These are phyloP conservation scores for Euzophera pinguis DNA, from an alignment of 2,888 invertebrate genomes.

Conservation along the genomic window DNA sequence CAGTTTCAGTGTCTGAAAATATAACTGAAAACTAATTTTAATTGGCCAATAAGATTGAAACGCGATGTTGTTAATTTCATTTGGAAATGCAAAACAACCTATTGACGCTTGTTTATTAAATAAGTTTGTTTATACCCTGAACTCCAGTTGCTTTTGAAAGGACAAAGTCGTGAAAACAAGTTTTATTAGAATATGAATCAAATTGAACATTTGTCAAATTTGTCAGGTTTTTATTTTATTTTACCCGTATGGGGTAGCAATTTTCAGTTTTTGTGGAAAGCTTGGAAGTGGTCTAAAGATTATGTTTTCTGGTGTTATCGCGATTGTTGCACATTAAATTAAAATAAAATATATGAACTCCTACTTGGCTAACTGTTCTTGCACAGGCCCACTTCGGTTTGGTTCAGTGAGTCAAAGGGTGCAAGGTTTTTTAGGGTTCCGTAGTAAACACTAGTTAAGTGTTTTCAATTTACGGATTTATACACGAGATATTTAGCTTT, in stretches of 20 bases:
- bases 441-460: too few species aligned
- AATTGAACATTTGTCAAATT: background rate
- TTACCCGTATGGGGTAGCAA: background rate
- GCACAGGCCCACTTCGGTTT: too few species aligned
- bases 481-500: too few species aligned
- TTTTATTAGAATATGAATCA: background rate
- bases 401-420: too few species aligned
- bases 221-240: background rate
- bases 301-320: too few species aligned
- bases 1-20: too few species aligned
- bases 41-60: background rate
- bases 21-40: background rate
- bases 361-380: too few species aligned
- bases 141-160: background rate
- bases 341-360: too few species aligned
- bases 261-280: background rate
- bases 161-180: background rate
- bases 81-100: conserved; percentile 22
- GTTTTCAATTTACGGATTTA: too few species aligned
- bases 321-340: too few species aligned
- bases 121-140: conserved; percentile 11
- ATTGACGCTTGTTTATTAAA: conserved; percentile 18
- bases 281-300: too few species aligned
- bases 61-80: conserved; percentile 16
- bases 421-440: too few species aligned